A percentile compares a stretch with the other conserved stretches of the same genome.
Evolutionary conservation across 2,113 vertebrate genomes (phyloP).

Genomic region (Grammomys dolichurus): DNA sequence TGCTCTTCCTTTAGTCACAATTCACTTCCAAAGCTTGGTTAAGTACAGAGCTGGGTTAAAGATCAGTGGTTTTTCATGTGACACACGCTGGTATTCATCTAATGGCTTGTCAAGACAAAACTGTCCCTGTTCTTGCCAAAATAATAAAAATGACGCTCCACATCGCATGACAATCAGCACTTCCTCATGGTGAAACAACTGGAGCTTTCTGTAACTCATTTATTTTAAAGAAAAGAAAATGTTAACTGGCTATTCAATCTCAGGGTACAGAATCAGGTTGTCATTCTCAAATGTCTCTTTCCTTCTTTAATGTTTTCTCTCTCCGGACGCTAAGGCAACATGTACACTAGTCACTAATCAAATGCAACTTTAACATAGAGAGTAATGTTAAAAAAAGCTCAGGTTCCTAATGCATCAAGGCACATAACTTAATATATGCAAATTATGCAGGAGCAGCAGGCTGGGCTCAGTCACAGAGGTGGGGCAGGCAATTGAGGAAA

Average conservation of each 20-base stretch:
- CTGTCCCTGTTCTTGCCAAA: slow-evolving; percentile 96
- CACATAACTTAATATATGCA: slow-evolving; percentile 75
- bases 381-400: slow-evolving; percentile 66
- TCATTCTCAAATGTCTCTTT: neutral
- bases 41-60: slow-evolving; percentile 90
- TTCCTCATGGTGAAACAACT: slow-evolving; percentile 86
- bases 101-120: slow-evolving; percentile 95
- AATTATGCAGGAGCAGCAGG: slow-evolving; percentile 80
- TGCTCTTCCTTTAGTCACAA: slow-evolving; percentile 88
- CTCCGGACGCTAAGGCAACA: slow-evolving; percentile 63
- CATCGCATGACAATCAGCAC: slow-evolving; percentile 95
- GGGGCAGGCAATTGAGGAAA: slow-evolving; percentile 79
- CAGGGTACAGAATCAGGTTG: slow-evolving; percentile 37
- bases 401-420: slow-evolving; percentile 67
- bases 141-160: slow-evolving; percentile 91
- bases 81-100: slow-evolving; percentile 93
- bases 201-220: slow-evolving; percentile 80
- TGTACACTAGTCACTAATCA: slow-evolving; percentile 61
- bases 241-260: slow-evolving; percentile 44
- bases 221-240: slow-evolving; percentile 75
- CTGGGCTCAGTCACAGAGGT: slow-evolving; percentile 75
- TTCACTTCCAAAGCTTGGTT: slow-evolving; percentile 89
- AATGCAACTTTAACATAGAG: slow-evolving; percentile 53
- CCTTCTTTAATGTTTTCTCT: slow-evolving; percentile 53
- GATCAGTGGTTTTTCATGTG: slow-evolving; percentile 95